Evolutionary conservation across 2,888 invertebrate species (phyloP).

Genomic region (Ommatoiulus sabulosus): DNA sequence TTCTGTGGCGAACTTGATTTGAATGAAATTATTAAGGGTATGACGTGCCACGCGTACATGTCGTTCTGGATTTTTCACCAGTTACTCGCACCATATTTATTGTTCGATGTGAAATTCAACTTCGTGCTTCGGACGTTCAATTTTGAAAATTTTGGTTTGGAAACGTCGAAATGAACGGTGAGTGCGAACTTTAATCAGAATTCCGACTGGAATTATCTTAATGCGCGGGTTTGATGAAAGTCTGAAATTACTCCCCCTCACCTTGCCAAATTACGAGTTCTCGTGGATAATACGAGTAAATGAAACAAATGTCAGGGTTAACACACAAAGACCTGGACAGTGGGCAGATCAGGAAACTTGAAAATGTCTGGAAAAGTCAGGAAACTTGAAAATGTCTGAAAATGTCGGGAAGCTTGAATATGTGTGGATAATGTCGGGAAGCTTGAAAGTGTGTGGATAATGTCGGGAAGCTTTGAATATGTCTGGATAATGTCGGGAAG

Average conservation of each 20-base stretch:
- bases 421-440: too few species aligned
- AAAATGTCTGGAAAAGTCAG: too few species aligned
- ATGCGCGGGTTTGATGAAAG: background rate
- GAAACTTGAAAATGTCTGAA: too few species aligned
- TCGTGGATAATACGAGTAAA: too few species aligned
- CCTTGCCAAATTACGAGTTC: too few species aligned
- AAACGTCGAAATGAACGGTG: conserved; percentile 16
- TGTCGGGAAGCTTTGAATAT: too few species aligned
- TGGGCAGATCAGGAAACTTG: too few species aligned
- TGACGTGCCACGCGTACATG: conserved; percentile 30
- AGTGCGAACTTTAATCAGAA: background rate
- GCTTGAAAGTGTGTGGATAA: too few species aligned
- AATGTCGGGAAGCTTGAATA: too few species aligned
- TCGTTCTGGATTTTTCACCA: conserved; percentile 17
- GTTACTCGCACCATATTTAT: background rate
- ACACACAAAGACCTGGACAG: too few species aligned
- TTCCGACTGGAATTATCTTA: background rate
- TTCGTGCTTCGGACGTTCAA: background rate
- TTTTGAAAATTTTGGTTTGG: background rate
- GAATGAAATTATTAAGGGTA: conserved; percentile 6
- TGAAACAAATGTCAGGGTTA: too few species aligned
- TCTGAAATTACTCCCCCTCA: background rate
- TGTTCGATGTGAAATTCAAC: background rate
- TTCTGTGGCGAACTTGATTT: conserved; percentile 49
- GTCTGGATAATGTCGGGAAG: too few species aligned